Percentiles rank a stretch among this genome's conserved stretches.
These are phyloP conservation scores for Neosalanx taihuensis DNA, from an alignment of 2,797 vertebrate genomes.

Conservation along the genomic window DNA sequence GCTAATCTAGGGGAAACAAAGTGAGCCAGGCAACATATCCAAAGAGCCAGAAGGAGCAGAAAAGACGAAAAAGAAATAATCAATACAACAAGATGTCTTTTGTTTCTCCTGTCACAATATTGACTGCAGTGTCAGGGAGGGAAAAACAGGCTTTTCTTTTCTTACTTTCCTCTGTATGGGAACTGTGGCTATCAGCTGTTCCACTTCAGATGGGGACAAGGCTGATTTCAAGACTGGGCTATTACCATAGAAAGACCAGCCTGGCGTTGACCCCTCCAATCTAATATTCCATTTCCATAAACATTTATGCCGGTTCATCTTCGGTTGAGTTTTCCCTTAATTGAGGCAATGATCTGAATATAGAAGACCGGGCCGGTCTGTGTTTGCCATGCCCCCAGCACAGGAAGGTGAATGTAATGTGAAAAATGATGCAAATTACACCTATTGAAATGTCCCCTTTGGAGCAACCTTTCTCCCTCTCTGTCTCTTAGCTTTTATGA, in stretches of 20 bases:
- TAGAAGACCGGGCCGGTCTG: slow-evolving; percentile 70
- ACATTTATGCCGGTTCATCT: slow-evolving; percentile 82
- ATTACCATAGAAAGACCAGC: slow-evolving; percentile 77
- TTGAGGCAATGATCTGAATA: slow-evolving; percentile 81
- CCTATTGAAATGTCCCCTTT: slow-evolving; percentile 57
- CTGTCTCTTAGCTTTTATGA: slow-evolving; percentile 31
- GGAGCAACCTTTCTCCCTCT: slow-evolving; percentile 35
- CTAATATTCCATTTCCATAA: slow-evolving; percentile 81
- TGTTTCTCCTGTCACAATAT: slow-evolving; percentile 66
- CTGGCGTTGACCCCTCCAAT: slow-evolving; percentile 74
- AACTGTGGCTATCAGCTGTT: slow-evolving; percentile 73
- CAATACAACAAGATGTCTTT: slow-evolving; percentile 60
- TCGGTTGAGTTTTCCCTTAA: slow-evolving; percentile 78
- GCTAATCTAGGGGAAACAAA: neutral
- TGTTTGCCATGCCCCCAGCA: slow-evolving; percentile 63
- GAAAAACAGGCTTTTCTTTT: slow-evolving; percentile 77
- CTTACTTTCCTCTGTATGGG: slow-evolving; percentile 68
- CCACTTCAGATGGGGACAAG: slow-evolving; percentile 74
- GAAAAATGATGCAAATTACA: slow-evolving; percentile 81
- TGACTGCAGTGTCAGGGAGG: slow-evolving; percentile 62
- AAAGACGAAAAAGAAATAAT: neutral
- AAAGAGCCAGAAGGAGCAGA: neutral
- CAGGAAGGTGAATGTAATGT: slow-evolving; percentile 72
- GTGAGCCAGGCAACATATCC: neutral
- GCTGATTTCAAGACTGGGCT: slow-evolving; percentile 80